These are phyloP conservation scores for Nothobranchius furzeri DNA, from an alignment of 2,113 vertebrate species.

Conservation along the genomic window DNA sequence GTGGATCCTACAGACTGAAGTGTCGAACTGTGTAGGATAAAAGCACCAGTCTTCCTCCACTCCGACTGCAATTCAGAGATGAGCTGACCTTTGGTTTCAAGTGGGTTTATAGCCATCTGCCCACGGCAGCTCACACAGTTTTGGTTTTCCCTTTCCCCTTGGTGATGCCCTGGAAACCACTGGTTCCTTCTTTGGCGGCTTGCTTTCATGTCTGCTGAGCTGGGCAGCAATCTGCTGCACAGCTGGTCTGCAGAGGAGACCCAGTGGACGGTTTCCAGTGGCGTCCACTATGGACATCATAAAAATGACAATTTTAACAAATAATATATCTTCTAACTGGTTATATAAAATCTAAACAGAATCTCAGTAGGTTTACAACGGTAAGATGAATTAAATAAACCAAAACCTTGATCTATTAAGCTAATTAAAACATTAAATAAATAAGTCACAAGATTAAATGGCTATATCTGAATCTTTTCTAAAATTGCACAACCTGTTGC, in stretches of 20 bases:
- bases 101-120: constrained; percentile 10
- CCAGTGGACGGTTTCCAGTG: too few species aligned
- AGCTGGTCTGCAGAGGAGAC: neutral
- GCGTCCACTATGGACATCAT: neutral
- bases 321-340: neutral
- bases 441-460: too few species aligned
- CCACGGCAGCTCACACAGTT: neutral
- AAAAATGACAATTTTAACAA: neutral
- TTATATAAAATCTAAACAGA: too few species aligned
- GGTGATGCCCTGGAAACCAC: neutral
- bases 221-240: neutral
- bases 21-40: neutral
- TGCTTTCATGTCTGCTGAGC: neutral
- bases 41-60: constrained; percentile 5
- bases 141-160: neutral
- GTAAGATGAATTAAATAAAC: too few species aligned
- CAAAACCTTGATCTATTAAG: too few species aligned
- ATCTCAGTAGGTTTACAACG: too few species aligned
- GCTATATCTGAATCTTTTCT: too few species aligned
- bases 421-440: too few species aligned
- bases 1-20: neutral
- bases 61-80: constrained; percentile 10
- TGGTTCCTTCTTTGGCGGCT: neutral
- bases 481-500: too few species aligned
- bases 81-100: constrained; percentile 27